Conservation (phyloP, 2,113 vertebrate species). For the Nerophis ophidion region DNA sequence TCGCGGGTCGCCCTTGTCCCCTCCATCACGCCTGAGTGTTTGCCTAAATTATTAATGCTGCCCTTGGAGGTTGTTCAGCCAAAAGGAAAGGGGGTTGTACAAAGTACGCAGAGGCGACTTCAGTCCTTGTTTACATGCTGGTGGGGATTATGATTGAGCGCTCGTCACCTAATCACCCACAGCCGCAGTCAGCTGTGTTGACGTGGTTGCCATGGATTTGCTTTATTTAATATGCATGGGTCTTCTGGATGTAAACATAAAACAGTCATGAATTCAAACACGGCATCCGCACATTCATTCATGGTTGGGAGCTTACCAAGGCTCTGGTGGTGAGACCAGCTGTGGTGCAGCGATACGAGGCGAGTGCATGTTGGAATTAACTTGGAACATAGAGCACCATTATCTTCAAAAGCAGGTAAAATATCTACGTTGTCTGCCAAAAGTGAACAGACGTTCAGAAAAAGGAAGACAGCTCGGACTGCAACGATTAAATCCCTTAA, state of each 20-base stretch:
- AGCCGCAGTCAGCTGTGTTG: slow-evolving; percentile 23
- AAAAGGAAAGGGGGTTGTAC: slow-evolving; percentile 18
- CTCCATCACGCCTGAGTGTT: slow-evolving; percentile 62
- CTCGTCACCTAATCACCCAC: slow-evolving; percentile 38
- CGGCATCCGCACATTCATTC: slow-evolving; percentile 9
- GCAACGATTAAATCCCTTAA: too few species aligned
- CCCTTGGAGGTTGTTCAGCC: slow-evolving; percentile 49
- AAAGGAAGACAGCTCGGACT: neutral
- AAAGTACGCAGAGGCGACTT: slow-evolving; percentile 19
- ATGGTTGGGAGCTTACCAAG: slow-evolving; percentile 21
- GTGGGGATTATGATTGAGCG: slow-evolving; percentile 50
- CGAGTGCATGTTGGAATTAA: slow-evolving; percentile 34
- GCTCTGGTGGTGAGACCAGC: slow-evolving; percentile 27
- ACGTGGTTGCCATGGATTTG: slow-evolving; percentile 34
- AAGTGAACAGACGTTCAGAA: slow-evolving; percentile 4
- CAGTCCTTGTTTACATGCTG: slow-evolving; percentile 55
- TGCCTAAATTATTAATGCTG: slow-evolving; percentile 66
- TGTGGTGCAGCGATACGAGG: slow-evolving; percentile 43
- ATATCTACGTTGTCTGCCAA: slow-evolving; percentile 8
- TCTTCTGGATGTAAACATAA: slow-evolving; percentile 26
- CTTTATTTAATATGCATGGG: slow-evolving; percentile 34
- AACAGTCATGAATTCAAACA: slow-evolving; percentile 9
- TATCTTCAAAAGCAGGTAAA: slow-evolving; percentile 41
- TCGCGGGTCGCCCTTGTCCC: slow-evolving; percentile 31
- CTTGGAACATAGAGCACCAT: slow-evolving; percentile 37